Base-by-base conservation (phyloP, 2,888 invertebrate genomes). In the Callinectes sapidus region DNA sequence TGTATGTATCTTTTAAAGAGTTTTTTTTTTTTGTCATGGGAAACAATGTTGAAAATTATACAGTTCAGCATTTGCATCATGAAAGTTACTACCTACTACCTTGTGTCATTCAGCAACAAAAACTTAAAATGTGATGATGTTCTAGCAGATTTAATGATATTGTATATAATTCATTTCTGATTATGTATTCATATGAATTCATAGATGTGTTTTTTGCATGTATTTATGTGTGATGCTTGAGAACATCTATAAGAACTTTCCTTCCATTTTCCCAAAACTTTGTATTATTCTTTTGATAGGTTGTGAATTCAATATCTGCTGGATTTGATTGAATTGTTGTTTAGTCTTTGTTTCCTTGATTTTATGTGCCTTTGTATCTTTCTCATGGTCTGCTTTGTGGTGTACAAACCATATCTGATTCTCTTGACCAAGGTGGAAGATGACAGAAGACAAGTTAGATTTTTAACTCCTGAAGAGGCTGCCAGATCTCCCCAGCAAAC, bases 401-500 rank as follows among this genome's bases (percentile, higher is more conserved):
- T 71, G 71, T 28, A 71, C 28, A n/a, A n/a, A 10, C 28, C 71
- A 13, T 28, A 3, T 5, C 6, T n/a, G 6, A n/a, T 71, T 71
- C 8, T 28, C 28, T 71, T 71, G 10, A 71, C 71, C 28, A 71
- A 18, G 42, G 89, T 66, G 14, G 32, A 42, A 32, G 23, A 8
- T 35, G 5, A 66, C 42, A 35, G 35, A 71, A 77, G 77, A 35
- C 88, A 32, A 23, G 8, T 18, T 48, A 88, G 77, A 8, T 91
- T 88, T 23, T 23, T 91, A 42, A 87, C 88, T 18, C 92, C 92
- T 14, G 92, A 92, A 54, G 92, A 92, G n/a, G 92, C 92, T 35
- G 92, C 92, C n/a, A 81, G 81, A 28, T 81, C 86, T 2, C 61
- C 89, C 32, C 48, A 54, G 35, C 54, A 89, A 28, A 23, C 42